These are phyloP conservation scores for Cerceris rybyensis DNA, from an alignment of 2,888 invertebrate genomes.

Conservation along the genomic window DNA sequence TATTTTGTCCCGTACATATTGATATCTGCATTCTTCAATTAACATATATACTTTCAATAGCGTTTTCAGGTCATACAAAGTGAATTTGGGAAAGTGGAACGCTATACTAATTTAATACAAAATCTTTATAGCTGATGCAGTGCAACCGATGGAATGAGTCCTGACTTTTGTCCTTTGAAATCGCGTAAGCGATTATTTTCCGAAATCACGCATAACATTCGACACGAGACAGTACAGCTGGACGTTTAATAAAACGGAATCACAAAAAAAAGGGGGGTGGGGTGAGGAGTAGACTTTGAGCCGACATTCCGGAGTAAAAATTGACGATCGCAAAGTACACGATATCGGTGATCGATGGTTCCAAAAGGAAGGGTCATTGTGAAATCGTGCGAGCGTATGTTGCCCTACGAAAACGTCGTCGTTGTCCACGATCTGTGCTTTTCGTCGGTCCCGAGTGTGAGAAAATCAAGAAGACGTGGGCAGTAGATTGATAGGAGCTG, in stretches of 20 bases:
- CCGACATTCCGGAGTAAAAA: conserved; percentile 65
- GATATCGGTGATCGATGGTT: conserved; percentile 50
- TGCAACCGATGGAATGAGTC: not conserved
- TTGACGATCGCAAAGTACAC: conserved; percentile 49
- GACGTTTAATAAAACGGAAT: conserved; percentile 57
- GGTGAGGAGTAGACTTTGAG: conserved; percentile 60
- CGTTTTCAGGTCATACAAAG: conserved; percentile 29
- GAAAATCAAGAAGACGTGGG: conserved; percentile 34
- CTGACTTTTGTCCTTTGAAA: conserved; percentile 7
- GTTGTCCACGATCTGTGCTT: conserved; percentile 29
- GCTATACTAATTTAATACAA: conserved; percentile 45
- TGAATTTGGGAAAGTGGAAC: conserved; percentile 54
- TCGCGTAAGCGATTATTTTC: conserved; percentile 17
- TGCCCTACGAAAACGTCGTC: conserved; percentile 45
- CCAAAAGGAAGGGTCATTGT: conserved; percentile 31
- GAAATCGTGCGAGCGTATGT: conserved; percentile 23
- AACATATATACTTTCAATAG: conserved; percentile 24
- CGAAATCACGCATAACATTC: conserved; percentile 12
- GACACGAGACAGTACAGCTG: conserved; percentile 41
- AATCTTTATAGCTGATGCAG: conserved; percentile 10
- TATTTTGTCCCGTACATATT: conserved; percentile 11
- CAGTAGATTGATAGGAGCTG: conserved; percentile 20
- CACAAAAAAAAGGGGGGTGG: conserved; percentile 51
- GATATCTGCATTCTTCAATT: conserved; percentile 2
- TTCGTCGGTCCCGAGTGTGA: conserved; percentile 35